Percentiles rank a stretch among this genome's conserved stretches.
phyloP scores from a whole-genome alignment of 1,140 invertebrate species.

The Lucilia sericata region DNA sequence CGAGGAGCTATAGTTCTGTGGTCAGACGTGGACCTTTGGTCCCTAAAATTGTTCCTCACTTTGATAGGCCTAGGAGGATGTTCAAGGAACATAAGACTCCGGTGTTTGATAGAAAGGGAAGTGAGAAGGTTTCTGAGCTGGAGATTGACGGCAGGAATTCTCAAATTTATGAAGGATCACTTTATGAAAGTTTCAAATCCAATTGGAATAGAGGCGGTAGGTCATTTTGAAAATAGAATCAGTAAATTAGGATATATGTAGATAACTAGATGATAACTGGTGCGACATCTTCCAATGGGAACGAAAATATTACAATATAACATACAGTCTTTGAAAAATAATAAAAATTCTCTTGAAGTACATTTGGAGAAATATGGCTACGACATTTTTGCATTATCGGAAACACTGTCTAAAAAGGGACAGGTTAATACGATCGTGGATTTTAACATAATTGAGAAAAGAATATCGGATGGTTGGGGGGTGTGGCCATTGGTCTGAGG shows the following conservation, averaged over 20 bases:
- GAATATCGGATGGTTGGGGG: neutral
- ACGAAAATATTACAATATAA: conserved; percentile 1
- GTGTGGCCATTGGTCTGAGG: neutral
- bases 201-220: neutral
- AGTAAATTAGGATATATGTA: too few relatives aligned
- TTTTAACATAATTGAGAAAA: neutral
- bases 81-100: neutral
- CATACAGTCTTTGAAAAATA: neutral
- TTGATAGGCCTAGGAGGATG: too few relatives aligned
- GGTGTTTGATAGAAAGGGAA: neutral
- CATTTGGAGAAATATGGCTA: neutral
- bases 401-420: neutral
- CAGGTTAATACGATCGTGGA: neutral
- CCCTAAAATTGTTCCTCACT: too few relatives aligned
- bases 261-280: too few relatives aligned
- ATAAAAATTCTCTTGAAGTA: neutral
- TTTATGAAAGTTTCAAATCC: neutral
- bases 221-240: too few relatives aligned
- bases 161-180: neutral
- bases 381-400: neutral
- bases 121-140: too few relatives aligned
- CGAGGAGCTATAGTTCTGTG: too few relatives aligned
- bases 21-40: too few relatives aligned
- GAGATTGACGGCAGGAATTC: neutral
- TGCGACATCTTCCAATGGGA: neutral